Base-by-base conservation (phyloP, 2,888 invertebrate genomes). In the Caenorhabditis sp. region DNA sequence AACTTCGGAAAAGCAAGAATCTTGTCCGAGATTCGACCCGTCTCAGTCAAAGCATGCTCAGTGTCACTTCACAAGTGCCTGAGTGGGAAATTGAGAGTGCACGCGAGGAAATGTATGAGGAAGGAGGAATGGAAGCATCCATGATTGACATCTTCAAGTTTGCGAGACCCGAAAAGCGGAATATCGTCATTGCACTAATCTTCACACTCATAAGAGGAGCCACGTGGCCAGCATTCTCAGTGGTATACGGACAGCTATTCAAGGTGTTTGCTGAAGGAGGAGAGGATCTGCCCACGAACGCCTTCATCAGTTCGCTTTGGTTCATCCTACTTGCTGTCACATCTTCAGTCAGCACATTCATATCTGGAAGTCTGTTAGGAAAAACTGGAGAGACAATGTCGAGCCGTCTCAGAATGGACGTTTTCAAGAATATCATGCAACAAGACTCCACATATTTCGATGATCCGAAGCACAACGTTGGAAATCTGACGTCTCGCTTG, bases 381-480 rank as follows among this genome's bases (percentile, higher is more conserved):
- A 61, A 72, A 13, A 77, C 82, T n/a, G 85, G 85, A 56, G 84
- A 85, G 39, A 76, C 65, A 0, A 72, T 85, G 68, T 80, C 82
- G 1, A 55, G 70, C 2, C 55, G 85, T n/a, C 62, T 85, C 32
- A 85, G 91, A 46, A 68, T 89, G 11, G 79, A 87, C 66, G 89
- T 90, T 2, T 83, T 80, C 66, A 79, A 84, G 56, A 90, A 89
- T 62, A 88, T 90, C 50, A 68, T 90, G 39, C 71, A 68, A 13
- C 83, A 87, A 83, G 89, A 90, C 52, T 87, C 90, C n/a, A 89
- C 86, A 13, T 91, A 90, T 89, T 90, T 90, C 74, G 91, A 91
- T 83, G 82, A 89, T 27, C 86, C 88, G 22, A 82, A 86, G 8
- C 89, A 90, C 78, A 87, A 89, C 11, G 81, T 89, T 35, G 90